Conservation (phyloP, 2,113 vertebrate species). For the Pitta sordida region DNA sequence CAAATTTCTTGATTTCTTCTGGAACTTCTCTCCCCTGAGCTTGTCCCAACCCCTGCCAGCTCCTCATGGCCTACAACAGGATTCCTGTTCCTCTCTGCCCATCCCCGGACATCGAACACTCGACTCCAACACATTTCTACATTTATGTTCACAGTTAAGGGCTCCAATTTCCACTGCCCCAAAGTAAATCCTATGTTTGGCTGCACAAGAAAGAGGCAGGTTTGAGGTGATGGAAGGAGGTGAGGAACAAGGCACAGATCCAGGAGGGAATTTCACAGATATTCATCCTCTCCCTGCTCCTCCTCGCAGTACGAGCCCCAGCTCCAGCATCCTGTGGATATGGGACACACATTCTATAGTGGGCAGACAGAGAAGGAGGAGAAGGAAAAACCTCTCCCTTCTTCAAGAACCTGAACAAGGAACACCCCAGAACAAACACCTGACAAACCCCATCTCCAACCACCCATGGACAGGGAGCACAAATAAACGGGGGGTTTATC, state of each 20-base stretch:
- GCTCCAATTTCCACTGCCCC: background rate
- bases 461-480: background rate
- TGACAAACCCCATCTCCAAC: background rate
- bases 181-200: background rate
- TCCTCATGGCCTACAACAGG: background rate
- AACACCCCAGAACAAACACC: background rate
- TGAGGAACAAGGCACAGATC: accelerated
- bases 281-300: background rate
- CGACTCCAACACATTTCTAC: background rate
- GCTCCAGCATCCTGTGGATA: background rate
- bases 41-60: background rate
- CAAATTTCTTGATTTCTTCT: background rate
- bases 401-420: background rate
- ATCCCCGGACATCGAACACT: background rate
- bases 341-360: too few relatives aligned
- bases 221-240: background rate
- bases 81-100: background rate
- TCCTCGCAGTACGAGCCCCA: accelerated
- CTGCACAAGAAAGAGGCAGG: background rate
- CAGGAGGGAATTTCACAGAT: accelerated
- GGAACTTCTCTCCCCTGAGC: background rate
- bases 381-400: too few relatives aligned
- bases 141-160: background rate
- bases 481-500: background rate
- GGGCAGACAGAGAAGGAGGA: background rate